Evolutionary conservation across 2,888 invertebrate genomes (phyloP).

Genomic region (Ectemnius lituratus): DNA sequence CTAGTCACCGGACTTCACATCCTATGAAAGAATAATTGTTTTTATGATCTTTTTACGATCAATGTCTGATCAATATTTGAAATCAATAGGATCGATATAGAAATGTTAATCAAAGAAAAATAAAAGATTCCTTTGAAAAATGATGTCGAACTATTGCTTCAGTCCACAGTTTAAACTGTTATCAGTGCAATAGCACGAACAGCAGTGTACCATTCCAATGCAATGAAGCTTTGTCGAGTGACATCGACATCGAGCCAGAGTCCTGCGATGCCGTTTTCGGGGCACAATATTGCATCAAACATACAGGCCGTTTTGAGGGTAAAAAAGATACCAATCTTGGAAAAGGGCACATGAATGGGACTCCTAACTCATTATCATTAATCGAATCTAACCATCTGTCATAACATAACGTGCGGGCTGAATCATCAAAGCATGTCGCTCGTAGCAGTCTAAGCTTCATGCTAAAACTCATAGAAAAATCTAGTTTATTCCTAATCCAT

Average conservation of each 20-base stretch:
- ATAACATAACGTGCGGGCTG: background rate
- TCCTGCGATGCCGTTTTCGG: conserved; percentile 89
- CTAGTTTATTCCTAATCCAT: too few species aligned
- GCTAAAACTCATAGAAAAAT: too few species aligned
- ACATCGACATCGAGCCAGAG: conserved; percentile 83
- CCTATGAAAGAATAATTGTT: background rate
- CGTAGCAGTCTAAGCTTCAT: too few species aligned
- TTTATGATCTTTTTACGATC: background rate
- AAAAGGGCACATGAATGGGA: conserved; percentile 9
- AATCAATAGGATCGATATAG: background rate
- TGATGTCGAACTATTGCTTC: conserved; percentile 13
- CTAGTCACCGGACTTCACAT: background rate
- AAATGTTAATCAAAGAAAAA: background rate
- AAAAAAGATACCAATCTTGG: conserved; percentile 69
- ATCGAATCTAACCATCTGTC: conserved; percentile 29
- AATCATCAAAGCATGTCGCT: conserved; percentile 27
- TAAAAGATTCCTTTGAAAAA: background rate
- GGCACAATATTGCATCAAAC: conserved; percentile 95
- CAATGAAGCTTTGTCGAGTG: conserved; percentile 86
- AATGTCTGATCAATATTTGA: background rate
- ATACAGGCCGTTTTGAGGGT: conserved; percentile 95
- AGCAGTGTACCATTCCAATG: conserved; percentile 89
- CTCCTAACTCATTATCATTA: conserved; percentile 20
- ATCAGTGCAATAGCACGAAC: conserved; percentile 92
- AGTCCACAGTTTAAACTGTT: conserved; percentile 88